A percentile compares a stretch with the other conserved stretches of the same genome.
Evolutionary conservation across 2,888 invertebrate species (phyloP).

Genomic region (Saturnia pavonia): DNA sequence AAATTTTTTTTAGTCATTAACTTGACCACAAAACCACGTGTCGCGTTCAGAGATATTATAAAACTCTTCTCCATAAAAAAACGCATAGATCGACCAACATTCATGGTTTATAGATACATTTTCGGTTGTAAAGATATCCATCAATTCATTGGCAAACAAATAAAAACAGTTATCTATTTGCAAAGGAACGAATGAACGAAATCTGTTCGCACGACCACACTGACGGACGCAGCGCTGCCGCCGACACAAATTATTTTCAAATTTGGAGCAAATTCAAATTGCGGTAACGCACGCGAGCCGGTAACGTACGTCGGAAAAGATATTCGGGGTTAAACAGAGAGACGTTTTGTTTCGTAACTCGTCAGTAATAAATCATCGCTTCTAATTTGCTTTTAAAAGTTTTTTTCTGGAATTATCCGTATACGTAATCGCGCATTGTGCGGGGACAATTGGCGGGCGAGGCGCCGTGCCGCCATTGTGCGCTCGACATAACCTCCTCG

Average conservation of each 20-base stretch:
- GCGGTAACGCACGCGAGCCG: conserved; percentile 76
- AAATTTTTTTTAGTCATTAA: no score
- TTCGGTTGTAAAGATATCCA: background rate
- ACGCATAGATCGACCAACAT: no score
- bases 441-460: conserved; percentile 57
- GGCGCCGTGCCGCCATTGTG: conserved; percentile 57
- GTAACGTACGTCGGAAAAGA: conserved; percentile 62
- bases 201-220: conserved; percentile 51
- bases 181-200: background rate
- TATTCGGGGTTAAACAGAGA: conserved; percentile 51
- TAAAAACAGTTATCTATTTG: conserved; percentile 6
- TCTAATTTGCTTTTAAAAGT: conserved; percentile 81
- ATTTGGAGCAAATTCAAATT: conserved; percentile 80
- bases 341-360: conserved; percentile 66
- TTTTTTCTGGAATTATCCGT: conserved; percentile 66
- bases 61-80: no score
- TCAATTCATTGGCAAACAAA: background rate
- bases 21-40: no score
- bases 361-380: conserved; percentile 76
- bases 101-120: background rate
- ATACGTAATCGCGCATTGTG: conserved; percentile 74
- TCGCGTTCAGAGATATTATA: no score
- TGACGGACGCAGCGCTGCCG: conserved; percentile 35
- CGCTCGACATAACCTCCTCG: conserved; percentile 36
- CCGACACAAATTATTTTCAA: conserved; percentile 76